These are phyloP conservation scores for Caradrina kadenii DNA, from an alignment of 2,888 invertebrate genomes.

Conservation along the genomic window DNA sequence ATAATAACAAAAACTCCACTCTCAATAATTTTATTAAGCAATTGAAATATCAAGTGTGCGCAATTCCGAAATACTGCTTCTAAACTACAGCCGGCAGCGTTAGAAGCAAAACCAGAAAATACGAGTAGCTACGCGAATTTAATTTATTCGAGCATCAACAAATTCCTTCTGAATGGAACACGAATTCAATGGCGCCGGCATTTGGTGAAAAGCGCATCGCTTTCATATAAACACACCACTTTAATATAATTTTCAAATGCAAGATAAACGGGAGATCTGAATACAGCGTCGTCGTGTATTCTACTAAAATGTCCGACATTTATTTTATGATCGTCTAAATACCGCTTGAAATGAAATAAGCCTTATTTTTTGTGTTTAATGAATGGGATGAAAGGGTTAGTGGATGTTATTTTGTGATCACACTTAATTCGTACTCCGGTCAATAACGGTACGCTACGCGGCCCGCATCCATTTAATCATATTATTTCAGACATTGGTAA, in stretches of 20 bases:
- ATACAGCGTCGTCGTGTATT: not conserved
- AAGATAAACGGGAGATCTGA: not conserved
- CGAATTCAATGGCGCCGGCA: not conserved
- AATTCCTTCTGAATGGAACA: conserved; percentile 1
- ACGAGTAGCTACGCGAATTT: not conserved
- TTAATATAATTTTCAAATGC: not conserved
- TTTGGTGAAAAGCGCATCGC: not conserved
- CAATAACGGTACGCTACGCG: no score
- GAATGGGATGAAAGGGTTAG: no score
- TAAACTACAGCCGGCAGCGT: not conserved
- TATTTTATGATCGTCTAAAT: not conserved
- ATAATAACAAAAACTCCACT: not conserved
- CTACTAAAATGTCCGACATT: not conserved
- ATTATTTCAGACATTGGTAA: no score
- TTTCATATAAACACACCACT: no score
- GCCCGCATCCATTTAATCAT: no score
- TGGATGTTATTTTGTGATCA: no score
- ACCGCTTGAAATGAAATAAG: not conserved
- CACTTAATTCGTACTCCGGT: no score
- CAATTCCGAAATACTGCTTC: not conserved
- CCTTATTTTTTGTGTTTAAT: no score
- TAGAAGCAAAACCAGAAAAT: not conserved
- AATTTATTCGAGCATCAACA: conserved; percentile 19
- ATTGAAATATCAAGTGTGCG: conserved; percentile 4
- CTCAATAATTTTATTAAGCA: not conserved